Percentiles rank a stretch among this genome's conserved stretches.
Evolutionary conservation across 2,113 vertebrate species (phyloP).

Genomic region (Colius striatus): DNA sequence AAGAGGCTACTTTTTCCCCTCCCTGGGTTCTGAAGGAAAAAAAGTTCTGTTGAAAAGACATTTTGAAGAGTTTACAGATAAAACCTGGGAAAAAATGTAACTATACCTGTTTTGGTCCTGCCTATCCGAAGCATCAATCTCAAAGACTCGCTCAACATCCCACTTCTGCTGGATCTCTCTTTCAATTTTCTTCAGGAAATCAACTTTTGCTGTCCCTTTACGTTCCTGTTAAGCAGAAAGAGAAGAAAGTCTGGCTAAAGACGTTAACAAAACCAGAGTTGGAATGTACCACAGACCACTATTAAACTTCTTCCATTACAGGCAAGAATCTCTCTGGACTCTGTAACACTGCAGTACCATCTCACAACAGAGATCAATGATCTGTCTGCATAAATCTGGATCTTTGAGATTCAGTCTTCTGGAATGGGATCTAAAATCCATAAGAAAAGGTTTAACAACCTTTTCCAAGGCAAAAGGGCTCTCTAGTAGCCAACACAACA

Average conservation of each 20-base stretch:
- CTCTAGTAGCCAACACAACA: rapidly evolving
- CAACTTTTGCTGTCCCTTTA: constrained; percentile 94
- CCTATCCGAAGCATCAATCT: constrained; percentile 76
- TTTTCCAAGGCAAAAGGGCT: background rate
- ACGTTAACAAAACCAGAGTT: rapidly evolving
- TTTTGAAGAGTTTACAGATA: background rate
- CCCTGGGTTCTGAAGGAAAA: background rate
- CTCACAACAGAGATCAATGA: rapidly evolving
- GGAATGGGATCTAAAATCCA: rapidly evolving
- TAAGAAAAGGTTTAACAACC: rapidly evolving
- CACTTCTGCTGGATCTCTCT: constrained; percentile 91
- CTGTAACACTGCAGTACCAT: rapidly evolving
- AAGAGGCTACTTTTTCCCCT: rapidly evolving
- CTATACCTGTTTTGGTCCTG: constrained; percentile 57
- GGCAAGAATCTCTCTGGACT: too few species aligned
- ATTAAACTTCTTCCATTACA: rapidly evolving
- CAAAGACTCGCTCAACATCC: constrained; percentile 86
- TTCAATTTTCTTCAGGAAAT: constrained; percentile 94
- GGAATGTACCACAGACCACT: rapidly evolving
- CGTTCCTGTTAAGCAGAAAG: constrained; percentile 80
- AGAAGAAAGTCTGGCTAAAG: background rate
- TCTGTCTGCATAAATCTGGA: rapidly evolving
- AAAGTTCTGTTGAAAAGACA: background rate
- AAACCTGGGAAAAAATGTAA: background rate
- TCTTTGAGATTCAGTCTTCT: rapidly evolving